phyloP scores from a whole-genome alignment of 2,113 vertebrate species.

The Toxostoma redivivum region DNA sequence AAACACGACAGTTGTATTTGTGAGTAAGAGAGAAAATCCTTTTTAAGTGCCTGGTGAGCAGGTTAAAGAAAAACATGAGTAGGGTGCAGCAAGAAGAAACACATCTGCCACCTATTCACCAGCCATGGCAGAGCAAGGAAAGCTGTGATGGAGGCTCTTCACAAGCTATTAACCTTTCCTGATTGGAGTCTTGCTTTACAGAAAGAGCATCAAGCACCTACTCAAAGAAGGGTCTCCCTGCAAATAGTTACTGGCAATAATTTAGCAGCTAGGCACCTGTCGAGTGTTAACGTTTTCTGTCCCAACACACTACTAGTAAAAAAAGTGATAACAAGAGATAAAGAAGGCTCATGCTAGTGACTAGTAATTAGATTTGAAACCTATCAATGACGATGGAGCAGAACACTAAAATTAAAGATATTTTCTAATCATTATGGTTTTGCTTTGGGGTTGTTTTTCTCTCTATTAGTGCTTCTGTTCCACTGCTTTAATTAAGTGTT shows the following conservation, averaged over 20 bases:
- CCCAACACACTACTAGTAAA: not conserved
- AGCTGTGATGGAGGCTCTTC: conserved; percentile 21
- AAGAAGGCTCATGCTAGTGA: not conserved
- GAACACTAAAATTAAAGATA: not conserved
- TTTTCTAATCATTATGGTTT: not conserved
- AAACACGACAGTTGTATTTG: not conserved
- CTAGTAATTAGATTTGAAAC: conserved; percentile 2
- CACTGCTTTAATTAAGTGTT: conserved; percentile 40
- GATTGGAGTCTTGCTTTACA: conserved; percentile 59
- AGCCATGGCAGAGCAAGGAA: conserved; percentile 8
- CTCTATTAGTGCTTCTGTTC: not conserved
- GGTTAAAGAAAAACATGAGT: not conserved
- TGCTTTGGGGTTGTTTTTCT: not conserved
- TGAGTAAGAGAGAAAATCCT: not conserved
- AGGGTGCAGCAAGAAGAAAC: not conserved
- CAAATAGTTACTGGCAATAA: conserved; percentile 27
- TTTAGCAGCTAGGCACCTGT: not conserved
- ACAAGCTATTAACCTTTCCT: conserved; percentile 67
- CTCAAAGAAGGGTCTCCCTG: not conserved
- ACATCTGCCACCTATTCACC: conserved; percentile 3
- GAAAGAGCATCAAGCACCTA: conserved; percentile 33
- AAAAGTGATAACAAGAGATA: not conserved
- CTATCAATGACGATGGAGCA: not conserved
- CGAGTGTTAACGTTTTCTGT: not conserved
- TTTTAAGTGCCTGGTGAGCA: not conserved